These are phyloP conservation scores for Drosophila rhopaloa DNA, from an alignment of 1,140 invertebrate species.

Conservation along the genomic window DNA sequence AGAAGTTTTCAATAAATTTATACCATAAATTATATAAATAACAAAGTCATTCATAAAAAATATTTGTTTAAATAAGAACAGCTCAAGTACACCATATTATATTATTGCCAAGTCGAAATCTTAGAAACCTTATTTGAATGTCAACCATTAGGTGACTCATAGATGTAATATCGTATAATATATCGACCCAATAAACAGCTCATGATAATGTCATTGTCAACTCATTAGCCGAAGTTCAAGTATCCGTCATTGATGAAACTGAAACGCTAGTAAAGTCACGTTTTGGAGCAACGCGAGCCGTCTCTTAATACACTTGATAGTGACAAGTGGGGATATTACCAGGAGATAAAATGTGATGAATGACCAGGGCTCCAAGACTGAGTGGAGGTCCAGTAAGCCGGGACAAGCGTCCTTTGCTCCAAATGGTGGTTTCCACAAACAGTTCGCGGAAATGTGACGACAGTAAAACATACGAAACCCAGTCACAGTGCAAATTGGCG, in stretches of 20 bases:
- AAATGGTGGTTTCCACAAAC: conserved; percentile 45
- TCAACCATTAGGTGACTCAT: conserved; percentile 25
- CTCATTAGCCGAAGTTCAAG: conserved; percentile 26
- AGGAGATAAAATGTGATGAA: not conserved
- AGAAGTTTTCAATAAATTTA: too few relatives aligned
- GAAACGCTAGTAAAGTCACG: conserved; percentile 57
- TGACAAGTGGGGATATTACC: not conserved
- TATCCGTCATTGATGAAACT: conserved; percentile 19
- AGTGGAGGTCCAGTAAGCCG: conserved; percentile 19
- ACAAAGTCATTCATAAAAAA: too few relatives aligned
- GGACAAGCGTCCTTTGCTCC: conserved; percentile 45
- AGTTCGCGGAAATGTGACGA: conserved; percentile 21
- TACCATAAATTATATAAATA: too few relatives aligned
- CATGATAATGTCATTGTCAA: conserved; percentile 33
- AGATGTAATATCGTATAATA: not conserved
- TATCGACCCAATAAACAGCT: conserved; percentile 10
- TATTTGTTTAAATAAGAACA: too few relatives aligned
- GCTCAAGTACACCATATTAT: too few relatives aligned
- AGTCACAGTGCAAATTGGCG: conserved; percentile 28
- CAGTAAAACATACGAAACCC: conserved; percentile 2
- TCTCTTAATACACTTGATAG: conserved; percentile 5
- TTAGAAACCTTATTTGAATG: conserved; percentile 9
- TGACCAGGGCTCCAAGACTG: not conserved
- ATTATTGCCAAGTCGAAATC: too few relatives aligned
- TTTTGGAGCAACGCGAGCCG: conserved; percentile 67